Evolutionary conservation across 2,797 vertebrate species (phyloP).

Genomic region (Leucoraja ocellata): DNA sequence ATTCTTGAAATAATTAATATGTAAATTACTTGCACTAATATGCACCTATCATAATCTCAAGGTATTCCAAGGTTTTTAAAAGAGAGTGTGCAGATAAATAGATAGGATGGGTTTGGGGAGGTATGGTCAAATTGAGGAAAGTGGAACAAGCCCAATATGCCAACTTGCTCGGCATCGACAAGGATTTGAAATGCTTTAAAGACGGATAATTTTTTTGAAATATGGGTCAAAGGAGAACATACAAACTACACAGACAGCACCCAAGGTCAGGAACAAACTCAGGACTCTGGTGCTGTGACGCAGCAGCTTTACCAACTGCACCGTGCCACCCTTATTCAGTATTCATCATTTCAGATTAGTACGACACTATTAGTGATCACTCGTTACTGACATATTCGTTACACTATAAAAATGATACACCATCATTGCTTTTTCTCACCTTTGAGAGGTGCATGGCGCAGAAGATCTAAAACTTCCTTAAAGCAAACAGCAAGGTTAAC

Average conservation of each 20-base stretch:
- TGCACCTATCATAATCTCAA: neutral
- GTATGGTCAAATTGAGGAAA: too few relatives aligned
- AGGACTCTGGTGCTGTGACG: too few relatives aligned
- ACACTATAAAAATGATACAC: neutral
- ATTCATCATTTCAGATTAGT: neutral
- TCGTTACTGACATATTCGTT: neutral
- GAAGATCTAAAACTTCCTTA: constrained; percentile 68
- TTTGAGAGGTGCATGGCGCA: constrained; percentile 67
- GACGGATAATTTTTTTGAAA: neutral
- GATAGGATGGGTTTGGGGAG: too few relatives aligned
- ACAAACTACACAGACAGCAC: neutral
- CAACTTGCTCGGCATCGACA: too few relatives aligned
- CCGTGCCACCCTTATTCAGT: neutral
- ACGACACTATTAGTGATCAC: neutral
- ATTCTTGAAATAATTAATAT: neutral
- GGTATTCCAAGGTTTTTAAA: neutral
- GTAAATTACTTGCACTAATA: neutral
- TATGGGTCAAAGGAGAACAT: too few relatives aligned
- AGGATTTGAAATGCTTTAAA: neutral
- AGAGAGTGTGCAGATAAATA: too few relatives aligned
- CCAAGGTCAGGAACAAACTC: too few relatives aligned
- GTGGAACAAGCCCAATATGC: too few relatives aligned
- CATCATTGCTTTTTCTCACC: constrained; percentile 54
- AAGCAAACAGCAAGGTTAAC: constrained; percentile 75
- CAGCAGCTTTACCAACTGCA: too few relatives aligned